A percentile compares a stretch with the other conserved stretches of the same genome.
phyloP scores from a whole-genome alignment of 2,888 invertebrate genomes.

The Spisula solida region DNA sequence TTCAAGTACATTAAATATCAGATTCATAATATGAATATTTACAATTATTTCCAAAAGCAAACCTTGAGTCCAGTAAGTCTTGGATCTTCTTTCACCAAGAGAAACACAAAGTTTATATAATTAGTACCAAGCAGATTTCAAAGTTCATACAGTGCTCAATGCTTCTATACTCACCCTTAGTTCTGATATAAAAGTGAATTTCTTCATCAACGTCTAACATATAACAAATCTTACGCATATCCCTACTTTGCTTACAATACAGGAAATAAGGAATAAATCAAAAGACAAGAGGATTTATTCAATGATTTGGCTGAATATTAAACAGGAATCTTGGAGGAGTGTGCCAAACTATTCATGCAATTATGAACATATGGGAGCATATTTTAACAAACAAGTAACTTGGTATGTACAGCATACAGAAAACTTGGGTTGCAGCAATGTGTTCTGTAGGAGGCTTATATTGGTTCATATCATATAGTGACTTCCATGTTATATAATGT shows the following conservation, averaged over 20 bases:
- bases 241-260: background rate
- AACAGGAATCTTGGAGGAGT: background rate
- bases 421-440: no score
- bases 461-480: no score
- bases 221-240: background rate
- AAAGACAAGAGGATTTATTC: background rate
- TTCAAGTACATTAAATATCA: no score
- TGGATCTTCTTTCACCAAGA: background rate
- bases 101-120: background rate
- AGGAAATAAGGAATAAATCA: background rate
- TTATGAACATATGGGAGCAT: background rate
- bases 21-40: no score
- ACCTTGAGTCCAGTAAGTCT: no score
- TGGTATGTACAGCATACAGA: no score
- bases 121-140: background rate
- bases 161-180: background rate
- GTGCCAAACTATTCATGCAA: background rate
- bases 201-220: background rate
- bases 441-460: no score
- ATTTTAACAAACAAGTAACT: background rate
- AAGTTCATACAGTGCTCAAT: background rate
- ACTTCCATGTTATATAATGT: no score
- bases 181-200: conserved; percentile 6
- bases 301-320: conserved; percentile 15
- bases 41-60: no score